Evolutionary conservation across 2,113 vertebrate species (phyloP), one percentile per base, ranked within the genome.

Genomic region (Tenrec ecaudatus): DNA sequence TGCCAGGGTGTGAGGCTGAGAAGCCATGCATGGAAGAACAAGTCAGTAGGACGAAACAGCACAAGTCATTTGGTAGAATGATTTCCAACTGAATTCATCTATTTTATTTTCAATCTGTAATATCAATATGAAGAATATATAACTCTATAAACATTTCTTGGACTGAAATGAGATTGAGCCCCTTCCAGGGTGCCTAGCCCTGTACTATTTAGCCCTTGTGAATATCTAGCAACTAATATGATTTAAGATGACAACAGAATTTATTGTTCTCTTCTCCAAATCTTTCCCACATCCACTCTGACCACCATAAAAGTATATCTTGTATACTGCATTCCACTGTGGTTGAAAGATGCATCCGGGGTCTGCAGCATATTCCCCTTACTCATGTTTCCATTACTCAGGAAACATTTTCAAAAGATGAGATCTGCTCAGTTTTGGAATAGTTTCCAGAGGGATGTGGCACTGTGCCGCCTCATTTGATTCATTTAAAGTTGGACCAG

Each of bases 401-500:
- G 82, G 90, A 94, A 97, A 95, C 96, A 97, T 97, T 97, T 97
- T 96, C 96, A 92, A 92, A 97, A 82, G 76, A 96, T 97, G 96
- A 97, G 95, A 96, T 97, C 90, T 86, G 83, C 94, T 97, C 88
- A 1, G 90, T 92, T 96, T 96, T 96, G 83, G 14, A 97, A 97
- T 97, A 97, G 91, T 97, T 97, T 97, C 97, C 96, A 97, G 88
- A 94, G 90, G 86, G 96, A 96, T 95, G 94, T 97, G 96, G 97
- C 95, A 92, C 86, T 84, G 47, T 83, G 79, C 94, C 87, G 69
- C 94, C 62, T 96, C 86, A 27, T 95, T 94, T 95, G 86, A 91
- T 94, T 94, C 83, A 92, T 82, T 96, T 97, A 96, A 96, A 97
- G 95, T 96, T 97, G 97, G 96, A 93, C 82, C 81, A 75, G 82